Evolutionary conservation across 2,113 vertebrate species (phyloP).

Genomic region (Peromyscus polionotus): DNA sequence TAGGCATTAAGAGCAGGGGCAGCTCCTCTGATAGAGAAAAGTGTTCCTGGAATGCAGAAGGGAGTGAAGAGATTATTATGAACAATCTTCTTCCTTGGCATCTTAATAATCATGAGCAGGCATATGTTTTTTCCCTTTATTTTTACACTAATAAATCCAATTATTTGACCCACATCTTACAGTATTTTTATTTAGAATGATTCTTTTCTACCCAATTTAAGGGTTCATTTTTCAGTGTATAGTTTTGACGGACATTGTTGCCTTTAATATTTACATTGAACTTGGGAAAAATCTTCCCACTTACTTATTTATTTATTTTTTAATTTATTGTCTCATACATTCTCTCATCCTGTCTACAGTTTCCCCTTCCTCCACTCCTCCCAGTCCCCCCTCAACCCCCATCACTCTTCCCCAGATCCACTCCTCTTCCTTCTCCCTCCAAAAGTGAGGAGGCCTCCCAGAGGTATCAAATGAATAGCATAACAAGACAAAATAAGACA

Average conservation of each 20-base stretch:
- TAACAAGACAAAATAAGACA: too few species aligned
- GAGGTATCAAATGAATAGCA: too few species aligned
- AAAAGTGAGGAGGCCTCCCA: too few species aligned
- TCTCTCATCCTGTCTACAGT: too few species aligned
- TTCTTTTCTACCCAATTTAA: not conserved
- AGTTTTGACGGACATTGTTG: not conserved
- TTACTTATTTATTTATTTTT: not conserved
- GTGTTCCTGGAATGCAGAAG: not conserved
- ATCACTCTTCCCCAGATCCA: too few species aligned
- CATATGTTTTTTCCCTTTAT: not conserved
- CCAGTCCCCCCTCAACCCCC: too few species aligned
- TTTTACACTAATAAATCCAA: not conserved
- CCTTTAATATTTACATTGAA: not conserved
- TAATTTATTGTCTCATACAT: too few species aligned
- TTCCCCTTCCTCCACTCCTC: too few species aligned
- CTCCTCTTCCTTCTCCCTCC: too few species aligned
- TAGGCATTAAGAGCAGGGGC: not conserved
- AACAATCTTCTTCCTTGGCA: not conserved
- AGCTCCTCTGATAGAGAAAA: conserved; percentile 3
- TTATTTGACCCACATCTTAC: not conserved
- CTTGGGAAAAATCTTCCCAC: not conserved
- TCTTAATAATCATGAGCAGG: conserved; percentile 12
- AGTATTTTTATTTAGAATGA: not conserved
- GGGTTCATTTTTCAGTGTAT: not conserved
- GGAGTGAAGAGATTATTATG: not conserved